Conservation (phyloP, 1,140 invertebrate species). For the Platyscapa corneri region DNA sequence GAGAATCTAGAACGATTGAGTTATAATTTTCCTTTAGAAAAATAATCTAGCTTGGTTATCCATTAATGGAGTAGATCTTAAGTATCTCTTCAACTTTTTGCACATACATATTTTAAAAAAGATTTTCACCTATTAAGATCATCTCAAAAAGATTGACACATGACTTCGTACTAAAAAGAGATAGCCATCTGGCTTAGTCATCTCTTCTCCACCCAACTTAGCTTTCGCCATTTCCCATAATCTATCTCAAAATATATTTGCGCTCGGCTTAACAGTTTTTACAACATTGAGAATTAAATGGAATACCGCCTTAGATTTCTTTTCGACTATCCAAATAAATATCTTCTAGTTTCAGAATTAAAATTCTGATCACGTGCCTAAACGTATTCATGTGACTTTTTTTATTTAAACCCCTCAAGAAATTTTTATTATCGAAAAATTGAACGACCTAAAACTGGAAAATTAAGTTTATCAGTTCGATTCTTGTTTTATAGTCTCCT, state of each 20-base stretch:
- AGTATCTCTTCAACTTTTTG: neutral
- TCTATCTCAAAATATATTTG: too few relatives aligned
- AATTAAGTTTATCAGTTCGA: too few relatives aligned
- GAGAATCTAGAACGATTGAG: too few relatives aligned
- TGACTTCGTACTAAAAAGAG: neutral
- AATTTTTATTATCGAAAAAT: too few relatives aligned
- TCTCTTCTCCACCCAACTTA: too few relatives aligned
- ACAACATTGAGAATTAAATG: neutral
- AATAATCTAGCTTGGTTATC: neutral
- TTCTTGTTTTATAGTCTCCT: too few relatives aligned
- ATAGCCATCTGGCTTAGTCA: neutral
- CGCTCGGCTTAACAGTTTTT: neutral
- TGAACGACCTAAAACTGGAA: too few relatives aligned
- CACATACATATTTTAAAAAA: neutral
- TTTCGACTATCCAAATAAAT: neutral
- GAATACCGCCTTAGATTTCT: neutral
- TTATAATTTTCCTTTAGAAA: neutral
- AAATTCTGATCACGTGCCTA: neutral
- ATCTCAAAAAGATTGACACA: neutral
- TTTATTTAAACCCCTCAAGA: too few relatives aligned
- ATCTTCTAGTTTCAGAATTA: neutral
- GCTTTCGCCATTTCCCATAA: neutral
- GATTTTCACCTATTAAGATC: neutral
- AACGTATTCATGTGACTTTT: neutral
- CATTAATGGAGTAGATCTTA: neutral